A percentile compares a stretch with the other conserved stretches of the same genome.
Conservation (phyloP, 1,140 invertebrate genomes). For the Helicoverpa zea region DNA sequence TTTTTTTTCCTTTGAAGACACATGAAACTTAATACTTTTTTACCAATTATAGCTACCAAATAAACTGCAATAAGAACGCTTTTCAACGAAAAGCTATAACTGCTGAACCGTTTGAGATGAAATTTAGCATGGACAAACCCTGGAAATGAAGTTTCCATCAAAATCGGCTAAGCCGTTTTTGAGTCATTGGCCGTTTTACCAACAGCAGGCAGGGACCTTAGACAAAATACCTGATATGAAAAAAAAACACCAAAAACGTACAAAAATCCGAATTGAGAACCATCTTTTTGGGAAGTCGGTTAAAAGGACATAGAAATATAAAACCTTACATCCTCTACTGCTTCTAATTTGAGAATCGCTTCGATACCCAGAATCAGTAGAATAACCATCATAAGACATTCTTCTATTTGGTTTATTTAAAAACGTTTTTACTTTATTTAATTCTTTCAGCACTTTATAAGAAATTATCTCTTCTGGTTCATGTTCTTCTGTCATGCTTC, state of each 20-base stretch:
- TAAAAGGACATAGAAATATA: conserved; percentile 1
- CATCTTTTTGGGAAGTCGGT: background rate
- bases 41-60: no score
- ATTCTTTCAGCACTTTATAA: conserved; percentile 68
- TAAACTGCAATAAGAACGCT: no score
- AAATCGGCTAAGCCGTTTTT: no score
- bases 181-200: no score
- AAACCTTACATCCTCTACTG: conserved; percentile 53
- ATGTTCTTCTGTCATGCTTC: conserved; percentile 21
- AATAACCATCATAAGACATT: conserved; percentile 39
- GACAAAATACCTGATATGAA: background rate
- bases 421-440: conserved; percentile 63
- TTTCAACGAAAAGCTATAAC: no score
- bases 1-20: background rate
- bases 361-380: conserved; percentile 59
- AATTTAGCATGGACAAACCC: no score
- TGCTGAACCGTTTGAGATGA: no score
- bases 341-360: conserved; percentile 61
- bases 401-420: conserved; percentile 55
- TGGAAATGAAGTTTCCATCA: no score
- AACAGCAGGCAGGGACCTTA: background rate
- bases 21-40: no score
- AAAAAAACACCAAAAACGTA: no score
- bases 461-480: conserved; percentile 60
- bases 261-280: background rate